A percentile compares a stretch with the other conserved stretches of the same genome.
phyloP scores from a whole-genome alignment of 2,888 invertebrate species.

The Galeruca laticollis region DNA sequence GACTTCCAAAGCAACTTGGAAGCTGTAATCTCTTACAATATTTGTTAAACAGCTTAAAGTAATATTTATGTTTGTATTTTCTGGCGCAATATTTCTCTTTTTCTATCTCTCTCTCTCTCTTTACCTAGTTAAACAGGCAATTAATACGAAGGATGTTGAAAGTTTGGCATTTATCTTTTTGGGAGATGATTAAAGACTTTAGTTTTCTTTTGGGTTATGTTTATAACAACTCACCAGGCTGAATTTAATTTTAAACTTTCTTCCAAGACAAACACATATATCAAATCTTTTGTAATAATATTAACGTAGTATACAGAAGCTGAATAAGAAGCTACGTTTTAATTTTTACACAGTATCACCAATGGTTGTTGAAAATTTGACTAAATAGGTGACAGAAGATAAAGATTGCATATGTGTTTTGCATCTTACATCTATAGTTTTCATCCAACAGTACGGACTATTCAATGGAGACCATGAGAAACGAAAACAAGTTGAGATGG shows the following conservation, averaged over 20 bases:
- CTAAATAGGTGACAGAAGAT: no score
- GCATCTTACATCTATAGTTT: no score
- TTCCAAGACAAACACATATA: not conserved
- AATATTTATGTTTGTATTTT: constrained; percentile 45
- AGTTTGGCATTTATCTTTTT: constrained; percentile 16
- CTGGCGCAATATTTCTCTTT: constrained; percentile 25
- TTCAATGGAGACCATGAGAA: no score
- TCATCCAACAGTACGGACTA: no score
- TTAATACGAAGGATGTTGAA: constrained; percentile 26
- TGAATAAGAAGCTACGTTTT: no score
- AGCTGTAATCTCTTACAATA: constrained; percentile 47
- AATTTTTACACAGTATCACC: no score
- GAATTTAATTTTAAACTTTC: not conserved
- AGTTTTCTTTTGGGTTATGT: constrained; percentile 2
- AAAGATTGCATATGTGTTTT: no score
- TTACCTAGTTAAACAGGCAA: constrained; percentile 33
- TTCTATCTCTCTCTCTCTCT: constrained; percentile 20
- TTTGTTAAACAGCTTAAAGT: constrained; percentile 49
- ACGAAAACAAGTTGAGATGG: no score
- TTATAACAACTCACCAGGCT: not conserved
- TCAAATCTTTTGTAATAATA: no score
- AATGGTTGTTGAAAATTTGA: no score
- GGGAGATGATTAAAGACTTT: constrained; percentile 16
- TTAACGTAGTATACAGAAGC: no score
- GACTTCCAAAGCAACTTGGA: constrained; percentile 38